Conservation (phyloP, 2,113 vertebrate species). For the Bubo scandiacus region DNA sequence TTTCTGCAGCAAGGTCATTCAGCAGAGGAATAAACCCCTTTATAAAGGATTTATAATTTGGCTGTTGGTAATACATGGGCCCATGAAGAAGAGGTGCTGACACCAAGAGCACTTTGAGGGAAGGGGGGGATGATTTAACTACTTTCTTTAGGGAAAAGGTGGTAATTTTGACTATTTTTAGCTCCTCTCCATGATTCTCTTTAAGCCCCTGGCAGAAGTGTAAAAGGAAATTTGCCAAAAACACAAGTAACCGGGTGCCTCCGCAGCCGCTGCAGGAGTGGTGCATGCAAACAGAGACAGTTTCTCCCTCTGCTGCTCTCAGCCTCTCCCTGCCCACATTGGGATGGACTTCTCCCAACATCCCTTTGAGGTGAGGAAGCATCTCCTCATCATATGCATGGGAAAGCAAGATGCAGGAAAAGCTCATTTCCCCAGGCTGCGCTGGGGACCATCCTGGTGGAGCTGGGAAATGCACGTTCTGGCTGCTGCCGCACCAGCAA, state of each 20-base stretch:
- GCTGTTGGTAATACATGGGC: fast-evolving
- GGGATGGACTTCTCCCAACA: neutral
- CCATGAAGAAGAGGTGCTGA: neutral
- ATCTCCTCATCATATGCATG: neutral
- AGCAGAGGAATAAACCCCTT: neutral
- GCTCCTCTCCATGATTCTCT: neutral
- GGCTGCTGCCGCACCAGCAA: neutral
- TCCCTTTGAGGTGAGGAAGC: neutral
- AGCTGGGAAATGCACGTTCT: neutral
- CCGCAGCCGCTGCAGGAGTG: fast-evolving
- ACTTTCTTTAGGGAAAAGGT: neutral
- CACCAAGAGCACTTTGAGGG: neutral
- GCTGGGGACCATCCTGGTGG: fast-evolving
- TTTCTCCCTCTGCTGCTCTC: neutral
- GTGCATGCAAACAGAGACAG: neutral
- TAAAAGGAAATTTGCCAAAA: neutral
- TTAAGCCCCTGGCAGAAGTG: neutral
- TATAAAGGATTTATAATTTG: neutral
- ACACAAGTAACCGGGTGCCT: neutral
- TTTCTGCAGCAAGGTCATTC: neutral
- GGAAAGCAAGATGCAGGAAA: neutral
- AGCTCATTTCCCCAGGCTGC: neutral
- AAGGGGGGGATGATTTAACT: neutral
- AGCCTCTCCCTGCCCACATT: neutral
- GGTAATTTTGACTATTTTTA: neutral